A percentile compares a stretch with the other conserved stretches of the same genome.
These are phyloP conservation scores for Coryphaenoides rupestris DNA, from an alignment of 2,113 vertebrate species.

Conservation along the genomic window DNA sequence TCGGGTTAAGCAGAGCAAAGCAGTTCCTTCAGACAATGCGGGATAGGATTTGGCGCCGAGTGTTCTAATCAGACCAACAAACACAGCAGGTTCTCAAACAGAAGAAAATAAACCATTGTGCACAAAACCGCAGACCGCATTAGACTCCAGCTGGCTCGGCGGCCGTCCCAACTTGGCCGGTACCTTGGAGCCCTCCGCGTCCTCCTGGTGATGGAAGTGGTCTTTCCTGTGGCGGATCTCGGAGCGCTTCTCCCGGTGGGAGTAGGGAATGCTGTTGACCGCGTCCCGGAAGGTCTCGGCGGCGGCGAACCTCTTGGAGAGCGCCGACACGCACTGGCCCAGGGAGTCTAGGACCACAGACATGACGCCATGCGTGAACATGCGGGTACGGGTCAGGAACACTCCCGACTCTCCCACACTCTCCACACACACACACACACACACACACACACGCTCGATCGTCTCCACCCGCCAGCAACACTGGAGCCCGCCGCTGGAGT, in stretches of 20 bases:
- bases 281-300: conserved; percentile 63
- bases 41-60: too few species aligned
- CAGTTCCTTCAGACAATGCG: too few species aligned
- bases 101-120: too few species aligned
- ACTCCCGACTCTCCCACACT: too few species aligned
- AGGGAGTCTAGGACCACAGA: conserved; percentile 67
- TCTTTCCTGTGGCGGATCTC: conserved; percentile 73
- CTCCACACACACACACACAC: too few species aligned
- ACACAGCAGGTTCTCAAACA: too few species aligned
- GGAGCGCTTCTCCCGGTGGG: conserved; percentile 67
- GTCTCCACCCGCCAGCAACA: conserved; percentile 4
- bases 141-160: too few species aligned
- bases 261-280: conserved; percentile 58
- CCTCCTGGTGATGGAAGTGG: conserved; percentile 54
- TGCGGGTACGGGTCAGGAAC: too few species aligned
- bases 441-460: too few species aligned
- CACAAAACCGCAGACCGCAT: too few species aligned
- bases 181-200: conserved; percentile 70
- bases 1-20: conserved; percentile 3
- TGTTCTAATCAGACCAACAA: too few species aligned
- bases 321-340: conserved; percentile 72
- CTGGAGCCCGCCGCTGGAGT: not conserved
- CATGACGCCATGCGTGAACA: conserved; percentile 27
- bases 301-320: conserved; percentile 70
- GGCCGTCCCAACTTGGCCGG: too few species aligned